Base-by-base conservation (phyloP, 2,797 vertebrate genomes). In the Eospalax fontanierii region DNA sequence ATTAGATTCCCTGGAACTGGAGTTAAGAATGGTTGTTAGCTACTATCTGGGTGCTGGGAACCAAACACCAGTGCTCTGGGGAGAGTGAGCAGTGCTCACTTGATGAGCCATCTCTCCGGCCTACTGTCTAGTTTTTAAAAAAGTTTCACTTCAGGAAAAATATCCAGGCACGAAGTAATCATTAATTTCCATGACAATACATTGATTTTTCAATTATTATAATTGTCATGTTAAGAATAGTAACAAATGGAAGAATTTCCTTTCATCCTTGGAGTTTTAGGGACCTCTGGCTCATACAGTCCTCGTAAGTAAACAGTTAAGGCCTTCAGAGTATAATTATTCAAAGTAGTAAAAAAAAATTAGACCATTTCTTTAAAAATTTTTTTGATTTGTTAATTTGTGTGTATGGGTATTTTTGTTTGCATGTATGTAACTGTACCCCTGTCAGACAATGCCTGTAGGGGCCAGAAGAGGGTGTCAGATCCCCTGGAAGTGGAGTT, bases 331-430 rank as follows among this genome's bases (percentile, higher is more conserved):
- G 73, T 61, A 22, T 54, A 93, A 65, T 92, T 90, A 96, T 88
- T 93, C 43, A 85, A 92, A 92, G n/a, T 83, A 94, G 38, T 96
- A 88, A 93, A 95, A 93, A 95, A 90, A 43, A 80, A 38, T 88
- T 92, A 75, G 59, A 82, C 21, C 33, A 59, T 87, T 38, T 50
- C 82, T 90, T 71, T 92, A 50, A 50, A 50, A 50, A 50, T 50
- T 50, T 50, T 50, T 6, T 50, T 50, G 11, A 50, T 50, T 50
- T 50, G 9, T 54, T 54, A 10, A 9, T 54, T 54, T 54, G 12
- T 54, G 8, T 15, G 8, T 54, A 15, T 54, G 50, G 12, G 14
- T 54, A 15, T 54, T 50, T n/a, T 54, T 54, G 50, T 12, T 12
- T 54, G 12, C 8, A 15, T 54, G 50, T 54, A 14, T 54, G 14